Evolutionary conservation across 2,888 invertebrate species (phyloP).

Genomic region (Polydrusus tereticollis): DNA sequence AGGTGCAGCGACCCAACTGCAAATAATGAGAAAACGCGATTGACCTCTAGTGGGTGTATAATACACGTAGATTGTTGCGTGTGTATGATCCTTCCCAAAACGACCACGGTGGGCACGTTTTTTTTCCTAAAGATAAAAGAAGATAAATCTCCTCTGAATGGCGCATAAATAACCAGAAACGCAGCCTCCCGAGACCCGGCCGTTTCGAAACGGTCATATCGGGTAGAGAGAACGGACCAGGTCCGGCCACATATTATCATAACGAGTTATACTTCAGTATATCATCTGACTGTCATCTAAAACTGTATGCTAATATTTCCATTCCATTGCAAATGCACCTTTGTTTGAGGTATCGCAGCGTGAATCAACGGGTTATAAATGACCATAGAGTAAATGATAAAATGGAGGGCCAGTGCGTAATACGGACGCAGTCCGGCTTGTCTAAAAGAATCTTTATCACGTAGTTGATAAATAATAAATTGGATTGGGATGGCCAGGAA

Average conservation of each 20-base stretch:
- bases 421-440: constrained; percentile 53
- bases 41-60: constrained; percentile 31
- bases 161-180: constrained; percentile 66
- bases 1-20: not conserved
- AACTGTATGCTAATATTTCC: constrained; percentile 67
- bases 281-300: constrained; percentile 68
- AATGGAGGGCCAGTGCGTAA: constrained; percentile 58
- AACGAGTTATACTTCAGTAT: constrained; percentile 67
- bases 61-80: constrained; percentile 18
- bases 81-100: constrained; percentile 30
- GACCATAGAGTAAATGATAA: constrained; percentile 58
- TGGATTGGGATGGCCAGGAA: not conserved
- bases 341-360: constrained; percentile 63
- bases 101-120: constrained; percentile 46
- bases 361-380: constrained; percentile 59
- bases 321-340: constrained; percentile 65
- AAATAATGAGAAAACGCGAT: not conserved
- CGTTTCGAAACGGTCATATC: constrained; percentile 58
- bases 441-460: constrained; percentile 33
- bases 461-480: constrained; percentile 18
- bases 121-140: constrained; percentile 39
- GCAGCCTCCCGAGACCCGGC: constrained; percentile 62
- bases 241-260: constrained; percentile 63
- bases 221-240: constrained; percentile 41
- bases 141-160: constrained; percentile 47